Conservation (phyloP, 2,113 vertebrate genomes). For the Otocyon megalotis region DNA sequence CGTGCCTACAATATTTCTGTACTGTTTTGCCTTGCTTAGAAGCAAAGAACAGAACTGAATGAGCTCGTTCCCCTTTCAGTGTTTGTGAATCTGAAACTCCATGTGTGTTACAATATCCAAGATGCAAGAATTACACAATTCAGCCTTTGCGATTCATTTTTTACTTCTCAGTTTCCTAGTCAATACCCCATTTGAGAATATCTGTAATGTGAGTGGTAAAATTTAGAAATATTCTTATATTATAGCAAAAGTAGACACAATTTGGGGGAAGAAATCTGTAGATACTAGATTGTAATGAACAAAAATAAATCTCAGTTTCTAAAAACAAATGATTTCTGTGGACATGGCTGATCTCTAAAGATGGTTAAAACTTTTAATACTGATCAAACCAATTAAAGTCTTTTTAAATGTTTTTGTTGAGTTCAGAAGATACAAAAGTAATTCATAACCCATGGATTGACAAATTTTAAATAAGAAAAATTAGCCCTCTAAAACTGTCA, state of each 20-base stretch:
- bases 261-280: neutral
- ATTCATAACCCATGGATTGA: neutral
- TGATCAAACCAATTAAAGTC: neutral
- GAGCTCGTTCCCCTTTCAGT: neutral
- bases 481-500: neutral
- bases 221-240: neutral
- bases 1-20: neutral
- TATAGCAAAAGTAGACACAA: neutral
- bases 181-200: neutral
- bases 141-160: neutral
- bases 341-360: neutral
- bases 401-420: neutral
- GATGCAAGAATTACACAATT: neutral
- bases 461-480: neutral
- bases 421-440: slow-evolving; percentile 41
- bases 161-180: neutral
- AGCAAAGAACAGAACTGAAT: neutral
- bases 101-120: neutral
- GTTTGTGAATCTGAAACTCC: neutral
- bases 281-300: neutral
- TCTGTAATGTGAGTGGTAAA: neutral
- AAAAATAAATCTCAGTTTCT: slow-evolving; percentile 32
- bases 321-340: neutral
- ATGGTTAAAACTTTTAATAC: slow-evolving; percentile 40
- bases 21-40: slow-evolving; percentile 5